Conservation (phyloP, 2,113 vertebrate genomes). For the Nyctibius bracteatus region DNA sequence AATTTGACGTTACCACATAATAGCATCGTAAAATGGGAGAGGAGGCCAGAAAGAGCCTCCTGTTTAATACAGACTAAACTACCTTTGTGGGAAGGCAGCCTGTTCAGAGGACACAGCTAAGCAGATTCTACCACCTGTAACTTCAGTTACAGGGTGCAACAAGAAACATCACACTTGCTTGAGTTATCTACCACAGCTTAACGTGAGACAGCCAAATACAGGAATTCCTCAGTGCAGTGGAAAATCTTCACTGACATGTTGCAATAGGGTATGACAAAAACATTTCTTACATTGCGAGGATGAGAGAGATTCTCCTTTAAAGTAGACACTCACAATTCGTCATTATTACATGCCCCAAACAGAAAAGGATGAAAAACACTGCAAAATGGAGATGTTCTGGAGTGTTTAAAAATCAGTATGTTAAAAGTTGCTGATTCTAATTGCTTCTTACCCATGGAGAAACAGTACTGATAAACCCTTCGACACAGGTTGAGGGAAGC, state of each 20-base stretch:
- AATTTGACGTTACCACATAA: not conserved
- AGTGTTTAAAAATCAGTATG: not conserved
- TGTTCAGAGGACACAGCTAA: not conserved
- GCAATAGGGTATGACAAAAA: not conserved
- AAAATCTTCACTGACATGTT: not conserved
- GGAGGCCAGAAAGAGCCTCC: not conserved
- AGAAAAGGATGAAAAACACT: not conserved
- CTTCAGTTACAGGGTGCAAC: not conserved
- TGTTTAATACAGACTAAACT: not conserved
- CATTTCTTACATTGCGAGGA: not conserved
- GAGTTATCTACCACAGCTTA: not conserved
- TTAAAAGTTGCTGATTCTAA: not conserved
- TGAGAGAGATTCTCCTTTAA: not conserved
- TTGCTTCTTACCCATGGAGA: not conserved
- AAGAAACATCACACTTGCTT: not conserved
- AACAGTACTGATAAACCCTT: not conserved
- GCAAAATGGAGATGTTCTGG: not conserved
- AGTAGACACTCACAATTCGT: not conserved
- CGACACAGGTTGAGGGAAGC: not conserved
- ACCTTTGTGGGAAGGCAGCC: not conserved
- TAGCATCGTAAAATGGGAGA: not conserved
- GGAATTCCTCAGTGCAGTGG: not conserved
- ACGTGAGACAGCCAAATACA: accelerated
- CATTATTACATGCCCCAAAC: not conserved
- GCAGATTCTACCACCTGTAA: not conserved